Evolutionary conservation across 2,888 invertebrate species (phyloP), one percentile per base, ranked within the genome.

Genomic region (Noctua comes): DNA sequence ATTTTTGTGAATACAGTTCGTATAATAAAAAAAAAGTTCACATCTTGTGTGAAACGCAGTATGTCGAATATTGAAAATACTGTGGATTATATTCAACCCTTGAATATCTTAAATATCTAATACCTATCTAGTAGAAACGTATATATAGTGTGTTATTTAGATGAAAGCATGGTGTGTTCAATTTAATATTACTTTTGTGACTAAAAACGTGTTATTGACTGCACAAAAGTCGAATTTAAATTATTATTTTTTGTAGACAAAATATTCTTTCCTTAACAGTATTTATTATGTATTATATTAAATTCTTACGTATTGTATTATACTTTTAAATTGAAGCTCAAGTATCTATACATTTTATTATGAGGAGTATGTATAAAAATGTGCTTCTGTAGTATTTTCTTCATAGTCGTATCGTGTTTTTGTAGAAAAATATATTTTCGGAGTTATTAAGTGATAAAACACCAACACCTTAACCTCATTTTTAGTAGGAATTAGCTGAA

Each of bases 381-480:
- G 16, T 13, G 64, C n/a, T 70, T 79, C 27, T 16, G 7, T 71
- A 79, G 51, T 46, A 18, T 43, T 6, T 66, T 80, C 7, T 65
- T 57, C 31, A 18, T 57, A 79, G 36, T 64, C 2, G 13, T 51
- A 8, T 68, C 24, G 31, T 71, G 8, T 36, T 80, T 80, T 51
- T n/a, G 48, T 80, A 81, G 68, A 76, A 68, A 62, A 24, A 4
- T 18, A 1, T 51, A 16, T 48, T 68, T 68, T n/a, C 36, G 13
- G 18, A 27, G 8, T 69, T 27, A 68, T 16, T 54, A 46, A 31
- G 40, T 70, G 21, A 21, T 3, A 18, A 72, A 74, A 68, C 88
- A 91, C 91, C 94, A 94, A 93, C 92, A 92, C 93, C 92, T 88
- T 76, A 92, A 91, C 92, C 87, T 90, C 75, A 65, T 82, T 86